phyloP scores from a whole-genome alignment of 2,888 invertebrate genomes.

The Callyntrura guangdongensis region DNA sequence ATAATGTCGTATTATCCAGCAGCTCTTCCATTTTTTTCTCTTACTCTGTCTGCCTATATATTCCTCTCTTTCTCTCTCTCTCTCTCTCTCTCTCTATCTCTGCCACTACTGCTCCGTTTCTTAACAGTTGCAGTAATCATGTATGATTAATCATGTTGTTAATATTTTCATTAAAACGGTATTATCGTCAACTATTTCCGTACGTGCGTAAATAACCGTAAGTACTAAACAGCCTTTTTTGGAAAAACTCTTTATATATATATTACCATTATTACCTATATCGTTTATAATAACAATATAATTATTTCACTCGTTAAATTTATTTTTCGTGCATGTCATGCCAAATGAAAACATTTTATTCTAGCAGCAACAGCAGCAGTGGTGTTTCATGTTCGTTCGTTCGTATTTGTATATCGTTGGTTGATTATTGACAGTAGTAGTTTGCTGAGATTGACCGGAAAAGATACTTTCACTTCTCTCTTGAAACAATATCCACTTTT shows the following conservation, averaged over 20 bases:
- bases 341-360: conserved; percentile 34
- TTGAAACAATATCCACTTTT: conserved; percentile 43
- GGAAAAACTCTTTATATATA: conserved; percentile 33
- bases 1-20: conserved; percentile 11
- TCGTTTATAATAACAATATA: conserved; percentile 6
- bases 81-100: conserved; percentile 51
- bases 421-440: conserved; percentile 48
- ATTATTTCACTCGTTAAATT: conserved; percentile 39
- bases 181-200: conserved; percentile 37
- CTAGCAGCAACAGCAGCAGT: conserved; percentile 6
- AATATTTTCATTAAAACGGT: conserved; percentile 26
- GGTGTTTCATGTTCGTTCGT: conserved; percentile 56
- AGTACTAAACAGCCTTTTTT: conserved; percentile 58
- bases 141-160: conserved; percentile 57
- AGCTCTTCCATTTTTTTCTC: conserved; percentile 37
- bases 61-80: conserved; percentile 48
- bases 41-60: conserved; percentile 31
- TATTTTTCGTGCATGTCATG: conserved; percentile 50
- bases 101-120: conserved; percentile 56
- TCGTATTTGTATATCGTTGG: conserved; percentile 51
- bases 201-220: conserved; percentile 70
- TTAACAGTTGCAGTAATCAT: conserved; percentile 62
- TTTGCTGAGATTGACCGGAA: conserved; percentile 13
- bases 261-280: conserved; percentile 21
- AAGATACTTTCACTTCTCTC: conserved; percentile 27